These are phyloP conservation scores for Thaleichthys pacificus DNA, from an alignment of 2,797 vertebrate genomes.

Conservation along the genomic window DNA sequence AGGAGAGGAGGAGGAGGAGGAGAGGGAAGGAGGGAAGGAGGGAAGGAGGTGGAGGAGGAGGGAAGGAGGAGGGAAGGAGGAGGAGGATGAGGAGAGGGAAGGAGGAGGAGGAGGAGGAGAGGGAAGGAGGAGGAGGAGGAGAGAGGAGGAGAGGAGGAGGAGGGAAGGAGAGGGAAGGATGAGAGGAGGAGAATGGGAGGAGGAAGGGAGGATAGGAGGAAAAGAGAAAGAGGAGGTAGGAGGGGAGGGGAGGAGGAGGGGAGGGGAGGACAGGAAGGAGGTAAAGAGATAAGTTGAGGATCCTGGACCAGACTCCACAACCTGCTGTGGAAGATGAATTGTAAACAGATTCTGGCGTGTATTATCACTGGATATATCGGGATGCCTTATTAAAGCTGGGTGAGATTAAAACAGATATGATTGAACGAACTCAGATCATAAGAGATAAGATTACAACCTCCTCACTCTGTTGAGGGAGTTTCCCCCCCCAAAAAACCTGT, in stretches of 20 bases:
- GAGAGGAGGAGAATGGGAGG: not conserved
- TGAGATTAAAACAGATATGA: not conserved
- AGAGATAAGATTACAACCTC: conserved; percentile 29
- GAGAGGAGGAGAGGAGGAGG: not conserved
- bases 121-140: not conserved
- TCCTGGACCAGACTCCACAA: conserved; percentile 32
- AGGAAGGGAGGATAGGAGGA: too few species aligned
- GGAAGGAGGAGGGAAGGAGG: not conserved
- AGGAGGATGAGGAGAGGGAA: not conserved
- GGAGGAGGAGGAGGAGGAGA: not conserved
- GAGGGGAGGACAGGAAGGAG: not conserved
- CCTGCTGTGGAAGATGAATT: conserved; percentile 17
- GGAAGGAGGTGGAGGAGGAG: too few species aligned
- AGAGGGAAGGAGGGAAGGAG: not conserved
- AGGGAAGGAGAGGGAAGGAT: not conserved
- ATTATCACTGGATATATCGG: too few species aligned
- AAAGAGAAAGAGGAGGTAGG: too few species aligned
- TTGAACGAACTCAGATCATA: not conserved
- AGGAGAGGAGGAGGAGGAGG: too few species aligned
- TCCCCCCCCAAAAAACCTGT: not conserved
- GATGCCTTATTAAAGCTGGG: too few species aligned
- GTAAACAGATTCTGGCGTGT: not conserved
- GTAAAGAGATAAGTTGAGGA: conserved; percentile 2
- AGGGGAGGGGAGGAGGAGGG: too few species aligned
- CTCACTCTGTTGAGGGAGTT: conserved; percentile 28